phyloP scores from a whole-genome alignment of 1,140 invertebrate species.

The Conus ventricosus region DNA sequence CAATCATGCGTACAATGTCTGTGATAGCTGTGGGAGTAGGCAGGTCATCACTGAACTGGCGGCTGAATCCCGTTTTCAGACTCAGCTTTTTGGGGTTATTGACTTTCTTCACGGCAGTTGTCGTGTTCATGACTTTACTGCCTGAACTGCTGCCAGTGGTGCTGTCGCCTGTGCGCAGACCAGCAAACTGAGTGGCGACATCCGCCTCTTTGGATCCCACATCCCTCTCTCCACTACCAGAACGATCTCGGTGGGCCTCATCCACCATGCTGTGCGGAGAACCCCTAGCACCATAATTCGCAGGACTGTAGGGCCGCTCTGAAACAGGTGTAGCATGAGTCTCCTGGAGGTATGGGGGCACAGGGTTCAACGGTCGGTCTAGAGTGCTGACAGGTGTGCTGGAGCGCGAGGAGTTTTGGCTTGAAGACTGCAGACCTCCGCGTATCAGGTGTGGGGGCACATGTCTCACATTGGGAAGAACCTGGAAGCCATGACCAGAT shows the following conservation, averaged over 20 bases:
- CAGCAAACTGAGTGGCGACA: neutral
- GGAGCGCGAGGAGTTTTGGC: constrained; percentile 45
- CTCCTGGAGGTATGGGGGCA: constrained; percentile 28
- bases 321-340: constrained; percentile 33
- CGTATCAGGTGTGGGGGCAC: constrained; percentile 60
- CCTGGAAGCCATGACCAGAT: constrained; percentile 58
- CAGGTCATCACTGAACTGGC: constrained; percentile 68
- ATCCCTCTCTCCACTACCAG: constrained; percentile 27
- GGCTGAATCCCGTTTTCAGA: constrained; percentile 65
- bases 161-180: neutral
- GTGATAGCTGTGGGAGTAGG: constrained; percentile 68
- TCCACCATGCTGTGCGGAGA: constrained; percentile 17
- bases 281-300: constrained; percentile 38
- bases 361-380: neutral
- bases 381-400: constrained; percentile 17
- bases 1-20: constrained; percentile 68
- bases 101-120: constrained; percentile 35
- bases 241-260: constrained; percentile 11
- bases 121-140: neutral
- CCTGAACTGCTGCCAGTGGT: neutral
- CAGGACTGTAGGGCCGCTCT: constrained; percentile 48
- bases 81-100: constrained; percentile 40
- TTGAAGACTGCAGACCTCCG: constrained; percentile 47
- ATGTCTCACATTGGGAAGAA: constrained; percentile 68
- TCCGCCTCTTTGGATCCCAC: neutral